phyloP scores from a whole-genome alignment of 2,113 vertebrate species.

The Urocitellus parryii region DNA sequence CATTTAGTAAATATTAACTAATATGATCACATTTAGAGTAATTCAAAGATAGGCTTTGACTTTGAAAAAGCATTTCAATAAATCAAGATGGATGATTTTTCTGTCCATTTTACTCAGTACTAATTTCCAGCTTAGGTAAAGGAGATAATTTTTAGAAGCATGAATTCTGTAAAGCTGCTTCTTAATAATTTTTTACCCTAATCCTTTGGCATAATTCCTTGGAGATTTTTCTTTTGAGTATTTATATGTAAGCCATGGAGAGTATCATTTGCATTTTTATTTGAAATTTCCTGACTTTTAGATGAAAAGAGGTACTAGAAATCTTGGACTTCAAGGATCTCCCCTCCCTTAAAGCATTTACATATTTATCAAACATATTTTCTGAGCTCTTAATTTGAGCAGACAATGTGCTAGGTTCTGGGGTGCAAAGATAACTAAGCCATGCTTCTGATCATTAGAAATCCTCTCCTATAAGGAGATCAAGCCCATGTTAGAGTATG shows the following conservation, averaged over 20 bases:
- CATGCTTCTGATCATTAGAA: not conserved
- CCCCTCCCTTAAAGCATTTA: not conserved
- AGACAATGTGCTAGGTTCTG: not conserved
- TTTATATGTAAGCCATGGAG: conserved; percentile 50
- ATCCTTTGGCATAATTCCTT: conserved; percentile 30
- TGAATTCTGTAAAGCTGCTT: not conserved
- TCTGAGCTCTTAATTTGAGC: not conserved
- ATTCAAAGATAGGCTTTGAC: conserved; percentile 39
- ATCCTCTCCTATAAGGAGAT: not conserved
- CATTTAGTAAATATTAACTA: conserved; percentile 47
- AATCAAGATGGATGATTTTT: conserved; percentile 37
- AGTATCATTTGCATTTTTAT: conserved; percentile 69
- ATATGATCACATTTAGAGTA: conserved; percentile 24
- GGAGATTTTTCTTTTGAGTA: conserved; percentile 26
- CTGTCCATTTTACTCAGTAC: conserved; percentile 43
- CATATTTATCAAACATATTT: conserved; percentile 43
- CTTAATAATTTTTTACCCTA: conserved; percentile 49
- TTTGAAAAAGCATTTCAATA: conserved; percentile 50
- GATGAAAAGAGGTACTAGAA: conserved; percentile 56
- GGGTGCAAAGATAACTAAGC: conserved; percentile 21
- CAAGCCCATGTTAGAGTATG: not conserved
- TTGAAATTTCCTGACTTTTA: conserved; percentile 65
- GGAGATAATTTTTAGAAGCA: conserved; percentile 58
- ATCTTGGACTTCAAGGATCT: not conserved
- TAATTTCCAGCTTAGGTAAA: conserved; percentile 47